phyloP scores from a whole-genome alignment of 1,140 invertebrate species.

The Scaptomyza graminum region DNA sequence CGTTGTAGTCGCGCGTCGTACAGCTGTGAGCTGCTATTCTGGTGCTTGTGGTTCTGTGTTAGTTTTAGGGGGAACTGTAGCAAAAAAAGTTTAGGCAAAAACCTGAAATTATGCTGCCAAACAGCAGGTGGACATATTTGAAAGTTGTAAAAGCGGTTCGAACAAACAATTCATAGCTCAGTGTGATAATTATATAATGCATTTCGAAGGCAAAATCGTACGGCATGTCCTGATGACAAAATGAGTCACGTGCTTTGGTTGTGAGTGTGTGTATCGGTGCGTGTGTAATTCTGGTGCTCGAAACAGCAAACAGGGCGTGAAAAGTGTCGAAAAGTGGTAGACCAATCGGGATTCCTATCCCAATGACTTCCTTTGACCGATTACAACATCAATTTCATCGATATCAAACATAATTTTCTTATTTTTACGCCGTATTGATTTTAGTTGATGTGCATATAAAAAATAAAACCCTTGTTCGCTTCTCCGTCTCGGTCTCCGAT shows the following conservation, averaged over 20 bases:
- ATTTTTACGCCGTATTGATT: conserved; percentile 72
- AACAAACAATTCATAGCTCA: conserved; percentile 23
- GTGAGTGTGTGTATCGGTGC: conserved; percentile 1
- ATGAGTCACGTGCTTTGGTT: conserved; percentile 44
- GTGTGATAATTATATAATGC: conserved; percentile 45
- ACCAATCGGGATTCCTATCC: conserved; percentile 30
- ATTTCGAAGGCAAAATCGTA: neutral
- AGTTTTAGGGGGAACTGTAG: neutral
- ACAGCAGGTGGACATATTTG: conserved; percentile 17
- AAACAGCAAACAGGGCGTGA: conserved; percentile 29
- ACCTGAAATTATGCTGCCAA: conserved; percentile 5
- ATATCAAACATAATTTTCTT: conserved; percentile 47
- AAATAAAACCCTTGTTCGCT: conserved; percentile 38
- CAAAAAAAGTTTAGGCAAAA: conserved; percentile 9
- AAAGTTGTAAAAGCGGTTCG: conserved; percentile 22
- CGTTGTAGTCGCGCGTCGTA: conserved; percentile 7
- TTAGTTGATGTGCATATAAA: conserved; percentile 71
- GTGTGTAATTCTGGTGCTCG: neutral
- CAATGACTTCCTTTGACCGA: conserved; percentile 45
- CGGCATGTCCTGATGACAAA: conserved; percentile 19
- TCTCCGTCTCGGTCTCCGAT: too few species aligned
- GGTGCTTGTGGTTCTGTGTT: conserved; percentile 4
- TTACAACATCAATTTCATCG: conserved; percentile 69
- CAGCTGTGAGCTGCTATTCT: conserved; percentile 13
- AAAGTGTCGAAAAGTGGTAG: conserved; percentile 29